Base-by-base conservation (phyloP, 2,888 invertebrate genomes). In the Neoitamus cyanurus region DNA sequence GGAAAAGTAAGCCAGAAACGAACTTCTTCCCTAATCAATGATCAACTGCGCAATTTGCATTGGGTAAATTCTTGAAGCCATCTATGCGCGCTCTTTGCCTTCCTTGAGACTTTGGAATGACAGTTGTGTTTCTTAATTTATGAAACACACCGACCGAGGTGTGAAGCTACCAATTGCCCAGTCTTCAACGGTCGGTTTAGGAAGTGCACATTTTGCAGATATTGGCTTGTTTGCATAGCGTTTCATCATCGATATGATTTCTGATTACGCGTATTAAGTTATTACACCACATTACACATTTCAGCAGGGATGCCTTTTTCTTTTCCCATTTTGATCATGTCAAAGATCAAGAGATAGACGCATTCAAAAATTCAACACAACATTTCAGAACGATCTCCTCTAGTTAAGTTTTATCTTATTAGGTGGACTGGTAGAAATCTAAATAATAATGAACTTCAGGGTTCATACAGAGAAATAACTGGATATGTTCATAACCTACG, bases 41-140 rank as follows among this genome's bases (percentile, higher is more conserved):
- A 78, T 78, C 78, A 78, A 46, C 48, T 48, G 58, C 42, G 78
- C 78, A 78, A 78, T 78, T 78, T 78, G 78, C 78, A 78, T 78
- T 78, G 78, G 46, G 78, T 78, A 78, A 78, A 78, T 78, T 37
- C 78, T 78, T 46, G 30, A 58, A 58, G 34, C 58, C 46, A 78
- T 30, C 78, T 78, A 78, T 78, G 78, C 78, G 78, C 15, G 25
- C 9, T 58, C 7, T 1, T 20, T 58, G 58, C 58, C 58, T 58
- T 58, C 58, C 58, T 20, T 58, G 25, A 58, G 58, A 58, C 58
- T 9, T 7, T 20, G 58, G 58, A 25, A 58, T 58, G 58, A 58
- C 58, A 58, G 58, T 58, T 58, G 58, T 20, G 58, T 58, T 58
- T 58, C 58, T 58, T 58, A 58, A 58, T 30, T 36, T 31, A 73